Evolutionary conservation across 2,797 vertebrate genomes (phyloP).

Genomic region (Enoplosus armatus): DNA sequence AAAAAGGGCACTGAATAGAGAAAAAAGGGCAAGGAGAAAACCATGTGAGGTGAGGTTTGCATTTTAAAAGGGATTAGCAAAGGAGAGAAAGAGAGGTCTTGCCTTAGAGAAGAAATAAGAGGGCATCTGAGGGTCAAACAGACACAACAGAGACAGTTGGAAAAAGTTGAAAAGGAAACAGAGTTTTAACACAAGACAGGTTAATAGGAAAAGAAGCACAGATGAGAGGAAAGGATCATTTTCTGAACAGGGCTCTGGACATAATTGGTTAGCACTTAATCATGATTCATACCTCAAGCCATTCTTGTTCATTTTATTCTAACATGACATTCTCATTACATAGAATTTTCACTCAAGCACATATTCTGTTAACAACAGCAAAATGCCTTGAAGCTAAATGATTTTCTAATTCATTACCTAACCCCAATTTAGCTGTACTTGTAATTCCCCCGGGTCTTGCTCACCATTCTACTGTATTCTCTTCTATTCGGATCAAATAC

Average conservation of each 20-base stretch:
- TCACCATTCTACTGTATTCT: conserved; percentile 43
- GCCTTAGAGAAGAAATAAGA: conserved; percentile 89
- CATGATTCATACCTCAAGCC: conserved; percentile 74
- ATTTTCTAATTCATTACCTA: conserved; percentile 74
- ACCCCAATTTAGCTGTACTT: conserved; percentile 47
- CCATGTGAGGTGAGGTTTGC: conserved; percentile 73
- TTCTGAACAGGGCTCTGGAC: conserved; percentile 63
- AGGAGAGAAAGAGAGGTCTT: conserved; percentile 84
- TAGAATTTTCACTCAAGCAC: conserved; percentile 65
- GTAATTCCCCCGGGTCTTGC: conserved; percentile 44
- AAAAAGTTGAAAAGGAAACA: conserved; percentile 76
- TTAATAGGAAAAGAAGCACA: conserved; percentile 79
- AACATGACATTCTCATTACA: conserved; percentile 75
- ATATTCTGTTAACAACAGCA: conserved; percentile 72
- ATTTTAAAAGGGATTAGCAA: conserved; percentile 79
- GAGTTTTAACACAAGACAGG: conserved; percentile 78
- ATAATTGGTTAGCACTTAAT: conserved; percentile 74
- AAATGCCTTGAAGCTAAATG: conserved; percentile 69
- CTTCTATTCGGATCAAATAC: conserved; percentile 30
- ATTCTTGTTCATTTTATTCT: conserved; percentile 71
- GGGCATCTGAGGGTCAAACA: conserved; percentile 88
- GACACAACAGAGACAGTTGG: conserved; percentile 83
- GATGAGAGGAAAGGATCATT: conserved; percentile 75
- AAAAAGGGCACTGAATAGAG: conserved; percentile 52
- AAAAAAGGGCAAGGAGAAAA: conserved; percentile 55